Percentiles rank a stretch among this genome's conserved stretches.
phyloP scores from a whole-genome alignment of 1,140 invertebrate genomes.

The Drosophila fuyamai region DNA sequence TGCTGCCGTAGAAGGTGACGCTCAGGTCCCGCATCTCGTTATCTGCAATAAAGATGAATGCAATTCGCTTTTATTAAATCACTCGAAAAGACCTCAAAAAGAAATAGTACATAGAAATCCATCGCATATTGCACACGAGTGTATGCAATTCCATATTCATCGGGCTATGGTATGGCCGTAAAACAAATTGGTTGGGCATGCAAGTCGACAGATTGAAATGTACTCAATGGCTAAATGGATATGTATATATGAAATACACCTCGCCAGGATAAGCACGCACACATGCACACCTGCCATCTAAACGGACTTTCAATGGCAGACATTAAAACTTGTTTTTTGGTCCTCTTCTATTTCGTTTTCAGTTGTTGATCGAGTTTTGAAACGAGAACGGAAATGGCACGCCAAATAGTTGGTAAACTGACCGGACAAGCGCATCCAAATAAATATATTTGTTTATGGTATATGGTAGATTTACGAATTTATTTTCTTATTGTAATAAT shows the following conservation, averaged over 20 bases:
- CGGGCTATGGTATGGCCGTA: constrained; percentile 25
- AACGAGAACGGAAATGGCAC: constrained; percentile 39
- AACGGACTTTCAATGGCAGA: constrained; percentile 29
- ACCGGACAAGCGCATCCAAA: constrained; percentile 29
- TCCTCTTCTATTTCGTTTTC: constrained; percentile 8
- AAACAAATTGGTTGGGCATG: constrained; percentile 50
- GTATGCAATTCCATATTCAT: constrained; percentile 47
- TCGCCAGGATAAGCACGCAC: background rate
- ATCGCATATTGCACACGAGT: constrained; percentile 14
- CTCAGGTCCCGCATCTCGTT: constrained; percentile 83
- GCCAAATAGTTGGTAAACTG: constrained; percentile 71
- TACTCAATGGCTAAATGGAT: constrained; percentile 10
- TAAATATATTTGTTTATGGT: background rate
- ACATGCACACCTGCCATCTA: constrained; percentile 20
- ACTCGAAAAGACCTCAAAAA: background rate
- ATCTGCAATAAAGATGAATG: constrained; percentile 64
- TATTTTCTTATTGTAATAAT: constrained; percentile 36
- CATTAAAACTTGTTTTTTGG: constrained; percentile 35
- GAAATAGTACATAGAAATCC: constrained; percentile 25
- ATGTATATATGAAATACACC: constrained; percentile 8
- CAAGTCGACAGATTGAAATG: constrained; percentile 50
- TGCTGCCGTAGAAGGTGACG: constrained; percentile 84
- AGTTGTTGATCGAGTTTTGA: constrained; percentile 31
- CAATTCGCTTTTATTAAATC: constrained; percentile 27
- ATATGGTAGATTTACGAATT: constrained; percentile 39